Base-by-base conservation (phyloP, 2,113 vertebrate genomes). In the Peromyscus maniculatus region DNA sequence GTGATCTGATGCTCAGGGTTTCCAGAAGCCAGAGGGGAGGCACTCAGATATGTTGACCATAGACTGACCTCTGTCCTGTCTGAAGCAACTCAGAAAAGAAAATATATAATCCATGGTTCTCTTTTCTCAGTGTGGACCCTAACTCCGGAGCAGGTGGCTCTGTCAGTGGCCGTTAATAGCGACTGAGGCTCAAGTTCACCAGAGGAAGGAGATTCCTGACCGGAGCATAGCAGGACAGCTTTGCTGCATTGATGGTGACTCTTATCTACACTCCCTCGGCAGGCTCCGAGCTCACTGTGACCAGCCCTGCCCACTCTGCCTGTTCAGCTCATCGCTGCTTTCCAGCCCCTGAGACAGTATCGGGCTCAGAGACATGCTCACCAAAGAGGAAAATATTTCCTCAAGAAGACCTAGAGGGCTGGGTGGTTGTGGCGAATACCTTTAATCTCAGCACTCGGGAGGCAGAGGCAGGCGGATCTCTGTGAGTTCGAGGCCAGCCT, bases 131-230 rank as follows among this genome's bases (percentile, higher is more conserved):
- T 1, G 19, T 39, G 77, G 87, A 62, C 59, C 67, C 24, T 74
- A 49, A n/a, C 26, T 87, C 33, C 55, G 24, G 57, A 39, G 31
- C 67, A n/a, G 7, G 11, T 28, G 52, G 21, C 57, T 88, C n/a
- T 92, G 97, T 92, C 9, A 52, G 80, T 49, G 55, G 57, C 26
- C 0, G 33, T n/a, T 62, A 52, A 43, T 64, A 89, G 55, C 15
- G 55, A 15, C 46, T 1, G 59, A 82, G 49, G 46, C 89, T 94
- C 88, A 91, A 89, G 24, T 64, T 39, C 72, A 78, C 7, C 64
- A 71, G 83, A 95, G 96, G 94, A 93, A 33, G 52, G n/a, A 96
- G 49, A 52, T 71, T 87, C 31, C 80, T 11, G 11, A 89, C 72
- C 62, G 36, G 59, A 94, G 43, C 3, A 49, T 13, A 43, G 69